Evolutionary conservation across 2,888 invertebrate genomes (phyloP), one percentile per base, ranked within the genome.

Genomic region (Chymomyza caudatula): DNA sequence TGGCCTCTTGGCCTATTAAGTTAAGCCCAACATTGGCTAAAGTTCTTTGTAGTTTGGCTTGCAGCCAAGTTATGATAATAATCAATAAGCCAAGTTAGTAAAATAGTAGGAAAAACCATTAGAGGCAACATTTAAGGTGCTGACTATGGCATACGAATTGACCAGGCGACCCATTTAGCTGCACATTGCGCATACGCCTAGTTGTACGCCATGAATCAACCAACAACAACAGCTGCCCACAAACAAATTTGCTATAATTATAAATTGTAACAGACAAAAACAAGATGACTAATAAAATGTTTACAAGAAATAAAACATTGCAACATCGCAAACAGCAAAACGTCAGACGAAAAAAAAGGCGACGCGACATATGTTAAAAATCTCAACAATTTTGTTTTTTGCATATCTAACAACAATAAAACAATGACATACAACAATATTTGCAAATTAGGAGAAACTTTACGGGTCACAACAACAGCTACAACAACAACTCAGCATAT

Each of bases 1-100:
- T 87, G 86, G 77, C 87, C 85, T 76, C 68, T 85, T 86, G 78
- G 83, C 87, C 83, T 84, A 84, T 84, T 85, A 87, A 84, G 84
- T 77, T 58, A 68, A 20, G 51, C 6, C 51, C 17, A 37, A 11
- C 29, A 37, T 37, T 17, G 57, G 52, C 69, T 64, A n/a, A 37
- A 56, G 78, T 86, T 84, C 85, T 81, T 54, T 42, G 19, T 13
- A 4, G 23, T 60, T 71, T 84, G 80, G 86, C 78, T 51, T 29
- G 25, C 8, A 20, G 69, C 80, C 86, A 80, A 84, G 73, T 58
- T 63, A 63, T 63, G 15, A 42, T 17, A 47, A 47, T 15, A 25
- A 20, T 47, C 47, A 15, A 47, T 47, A 47, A 15, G 15, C 19
- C 15, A 17, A 19, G 47, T 15, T 47, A 53, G 51, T 37, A 22